A percentile compares a stretch with the other conserved stretches of the same genome.
phyloP scores from a whole-genome alignment of 2,888 invertebrate genomes.

The Nipponacmea schrenckii region DNA sequence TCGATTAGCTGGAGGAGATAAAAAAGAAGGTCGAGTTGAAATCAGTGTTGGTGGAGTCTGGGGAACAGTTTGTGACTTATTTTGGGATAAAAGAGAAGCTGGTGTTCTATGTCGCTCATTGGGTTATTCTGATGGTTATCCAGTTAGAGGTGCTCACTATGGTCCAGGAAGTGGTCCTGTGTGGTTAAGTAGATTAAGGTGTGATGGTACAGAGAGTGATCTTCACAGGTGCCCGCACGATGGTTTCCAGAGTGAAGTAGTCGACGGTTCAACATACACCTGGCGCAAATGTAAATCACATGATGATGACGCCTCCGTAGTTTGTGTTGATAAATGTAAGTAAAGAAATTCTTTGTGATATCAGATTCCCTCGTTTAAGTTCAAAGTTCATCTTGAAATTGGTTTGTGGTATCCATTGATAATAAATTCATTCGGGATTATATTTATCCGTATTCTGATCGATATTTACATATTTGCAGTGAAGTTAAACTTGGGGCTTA shows the following conservation, averaged over 20 bases:
- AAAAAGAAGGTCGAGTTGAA: constrained; percentile 70
- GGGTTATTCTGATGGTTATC: constrained; percentile 51
- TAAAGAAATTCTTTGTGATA: not conserved
- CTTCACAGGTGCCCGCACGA: constrained; percentile 53
- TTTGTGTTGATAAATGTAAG: constrained; percentile 54
- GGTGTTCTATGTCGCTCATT: constrained; percentile 70
- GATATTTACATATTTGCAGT: constrained; percentile 25
- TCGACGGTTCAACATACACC: constrained; percentile 27
- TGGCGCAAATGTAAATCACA: constrained; percentile 49
- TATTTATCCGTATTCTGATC: too few relatives aligned
- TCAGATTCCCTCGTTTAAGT: not conserved
- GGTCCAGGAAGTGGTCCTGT: constrained; percentile 55
- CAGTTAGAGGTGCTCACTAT: constrained; percentile 37
- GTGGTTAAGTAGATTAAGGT: constrained; percentile 59
- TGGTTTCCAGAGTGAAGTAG: constrained; percentile 46
- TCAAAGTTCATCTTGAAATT: not conserved
- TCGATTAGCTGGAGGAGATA: constrained; percentile 38
- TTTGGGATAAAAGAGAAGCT: constrained; percentile 77
- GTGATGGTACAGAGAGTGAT: constrained; percentile 46
- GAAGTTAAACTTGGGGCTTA: constrained; percentile 42
- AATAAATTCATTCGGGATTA: too few relatives aligned
- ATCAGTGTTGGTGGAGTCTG: constrained; percentile 77
- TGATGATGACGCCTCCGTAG: constrained; percentile 51
- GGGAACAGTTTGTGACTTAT: constrained; percentile 81
- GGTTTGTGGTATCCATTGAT: too few relatives aligned